Percentiles rank a stretch among this genome's conserved stretches.
phyloP scores from a whole-genome alignment of 2,113 vertebrate genomes.

The Parus major region DNA sequence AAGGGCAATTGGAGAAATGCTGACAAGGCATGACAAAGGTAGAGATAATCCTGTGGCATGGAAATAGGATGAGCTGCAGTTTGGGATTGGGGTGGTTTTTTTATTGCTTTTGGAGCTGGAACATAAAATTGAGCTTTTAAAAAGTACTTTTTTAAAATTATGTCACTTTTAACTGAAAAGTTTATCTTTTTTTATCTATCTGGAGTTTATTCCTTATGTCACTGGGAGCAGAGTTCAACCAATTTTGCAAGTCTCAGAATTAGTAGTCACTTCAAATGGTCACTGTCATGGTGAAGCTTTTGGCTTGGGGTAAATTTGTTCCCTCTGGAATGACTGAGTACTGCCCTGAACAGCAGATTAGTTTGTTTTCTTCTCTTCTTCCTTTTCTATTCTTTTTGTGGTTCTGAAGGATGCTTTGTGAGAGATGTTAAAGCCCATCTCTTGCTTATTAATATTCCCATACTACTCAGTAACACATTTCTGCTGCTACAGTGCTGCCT shows the following conservation, averaged over 20 bases:
- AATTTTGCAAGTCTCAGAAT: background rate
- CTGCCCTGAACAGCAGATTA: background rate
- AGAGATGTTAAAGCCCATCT: constrained; percentile 34
- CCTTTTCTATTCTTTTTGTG: background rate
- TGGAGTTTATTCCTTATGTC: background rate
- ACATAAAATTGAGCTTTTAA: background rate
- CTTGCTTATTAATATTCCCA: constrained; percentile 46
- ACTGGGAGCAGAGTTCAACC: background rate
- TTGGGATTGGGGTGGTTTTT: background rate
- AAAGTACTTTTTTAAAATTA: background rate
- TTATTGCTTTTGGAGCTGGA: background rate
- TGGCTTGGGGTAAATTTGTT: background rate
- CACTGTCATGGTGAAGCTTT: background rate
- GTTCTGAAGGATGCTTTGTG: background rate
- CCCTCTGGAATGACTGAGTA: background rate
- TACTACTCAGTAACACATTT: background rate
- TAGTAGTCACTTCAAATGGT: background rate
- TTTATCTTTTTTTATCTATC: background rate
- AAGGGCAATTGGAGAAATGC: background rate
- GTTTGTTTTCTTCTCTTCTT: background rate
- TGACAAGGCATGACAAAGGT: background rate
- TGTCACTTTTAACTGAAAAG: background rate
- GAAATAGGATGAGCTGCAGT: background rate
- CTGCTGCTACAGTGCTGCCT: constrained; percentile 25
- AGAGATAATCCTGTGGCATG: background rate